A percentile compares a stretch with the other conserved stretches of the same genome.
Conservation (phyloP, 2,113 vertebrate genomes). For the Cyanocitta stelleri region DNA sequence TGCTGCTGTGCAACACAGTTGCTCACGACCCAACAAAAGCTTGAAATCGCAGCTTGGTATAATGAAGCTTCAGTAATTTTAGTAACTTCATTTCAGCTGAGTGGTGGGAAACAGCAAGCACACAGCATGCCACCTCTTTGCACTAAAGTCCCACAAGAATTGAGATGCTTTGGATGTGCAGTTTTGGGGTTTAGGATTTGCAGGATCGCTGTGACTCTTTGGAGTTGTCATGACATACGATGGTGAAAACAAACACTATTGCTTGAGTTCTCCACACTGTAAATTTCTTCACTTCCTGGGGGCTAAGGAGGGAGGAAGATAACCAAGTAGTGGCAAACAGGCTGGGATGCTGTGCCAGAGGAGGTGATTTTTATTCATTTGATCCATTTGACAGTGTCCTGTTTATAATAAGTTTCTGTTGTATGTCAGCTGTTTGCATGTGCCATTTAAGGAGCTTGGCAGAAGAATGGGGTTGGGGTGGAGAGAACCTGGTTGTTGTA, state of each 20-base stretch:
- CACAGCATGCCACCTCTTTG: neutral
- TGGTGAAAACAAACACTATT: neutral
- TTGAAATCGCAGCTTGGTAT: neutral
- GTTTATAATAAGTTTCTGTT: neutral
- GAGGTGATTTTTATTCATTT: neutral
- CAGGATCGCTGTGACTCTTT: neutral
- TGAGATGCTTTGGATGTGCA: neutral
- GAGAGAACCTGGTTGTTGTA: neutral
- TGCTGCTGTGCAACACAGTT: neutral
- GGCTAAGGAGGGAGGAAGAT: neutral
- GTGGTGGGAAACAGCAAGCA: neutral
- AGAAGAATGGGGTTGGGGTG: neutral
- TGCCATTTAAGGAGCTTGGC: neutral
- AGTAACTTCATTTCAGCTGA: neutral
- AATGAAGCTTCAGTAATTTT: neutral
- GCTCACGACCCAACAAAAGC: neutral
- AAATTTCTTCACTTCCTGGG: neutral
- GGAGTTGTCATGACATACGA: neutral
- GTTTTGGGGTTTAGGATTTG: neutral
- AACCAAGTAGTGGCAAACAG: neutral
- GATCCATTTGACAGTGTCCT: neutral
- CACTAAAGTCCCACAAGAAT: neutral
- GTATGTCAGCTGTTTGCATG: neutral
- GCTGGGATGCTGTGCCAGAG: neutral
- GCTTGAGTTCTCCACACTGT: neutral